phyloP scores from a whole-genome alignment of 2,797 vertebrate genomes.

The Muscicapa comitata region DNA sequence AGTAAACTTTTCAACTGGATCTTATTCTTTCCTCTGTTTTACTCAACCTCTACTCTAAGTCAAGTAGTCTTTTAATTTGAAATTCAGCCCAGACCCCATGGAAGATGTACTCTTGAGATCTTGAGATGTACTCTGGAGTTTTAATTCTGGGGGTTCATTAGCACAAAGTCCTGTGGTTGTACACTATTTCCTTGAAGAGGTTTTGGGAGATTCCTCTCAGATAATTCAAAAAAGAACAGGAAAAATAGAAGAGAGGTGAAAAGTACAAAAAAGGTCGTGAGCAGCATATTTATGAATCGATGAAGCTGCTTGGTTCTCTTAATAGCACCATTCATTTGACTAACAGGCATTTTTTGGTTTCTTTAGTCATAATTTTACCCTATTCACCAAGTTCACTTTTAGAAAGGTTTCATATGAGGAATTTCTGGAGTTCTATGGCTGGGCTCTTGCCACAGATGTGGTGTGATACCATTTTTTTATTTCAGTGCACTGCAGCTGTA shows the following conservation, averaged over 20 bases:
- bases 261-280: rapidly evolving
- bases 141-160: background rate
- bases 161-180: background rate
- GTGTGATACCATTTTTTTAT: background rate
- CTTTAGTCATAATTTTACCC: background rate
- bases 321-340: background rate
- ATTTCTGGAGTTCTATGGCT: background rate
- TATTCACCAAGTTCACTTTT: background rate
- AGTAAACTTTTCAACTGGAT: background rate
- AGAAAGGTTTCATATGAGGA: background rate
- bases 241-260: background rate
- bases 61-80: background rate
- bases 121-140: background rate
- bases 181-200: constrained; percentile 20
- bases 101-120: background rate
- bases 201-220: constrained; percentile 5
- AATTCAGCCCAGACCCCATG: background rate
- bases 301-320: background rate
- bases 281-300: rapidly evolving
- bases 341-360: background rate
- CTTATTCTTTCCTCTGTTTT: background rate
- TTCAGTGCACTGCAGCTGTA: background rate
- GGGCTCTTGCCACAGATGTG: background rate
- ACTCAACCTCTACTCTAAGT: background rate
- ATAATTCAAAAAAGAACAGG: background rate